Conservation (phyloP, 2,888 invertebrate genomes). For the Clunio marinus region DNA sequence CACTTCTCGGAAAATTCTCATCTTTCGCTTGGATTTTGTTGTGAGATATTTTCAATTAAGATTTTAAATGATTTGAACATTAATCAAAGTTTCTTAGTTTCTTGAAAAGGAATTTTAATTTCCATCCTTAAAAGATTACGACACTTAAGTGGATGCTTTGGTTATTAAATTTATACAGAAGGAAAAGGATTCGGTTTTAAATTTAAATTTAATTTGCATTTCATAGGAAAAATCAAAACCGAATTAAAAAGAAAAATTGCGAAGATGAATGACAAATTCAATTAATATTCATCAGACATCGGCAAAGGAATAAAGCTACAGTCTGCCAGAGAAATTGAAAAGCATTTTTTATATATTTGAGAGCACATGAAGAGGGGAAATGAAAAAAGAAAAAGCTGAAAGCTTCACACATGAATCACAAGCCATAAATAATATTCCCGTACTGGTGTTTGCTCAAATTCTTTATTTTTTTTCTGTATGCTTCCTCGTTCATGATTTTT, state of each 20-base stretch:
- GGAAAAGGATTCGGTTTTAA: not conserved
- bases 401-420: constrained; percentile 14
- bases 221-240: constrained; percentile 12
- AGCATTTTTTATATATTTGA: too few relatives aligned
- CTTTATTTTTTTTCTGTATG: not conserved
- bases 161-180: not conserved
- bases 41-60: not conserved
- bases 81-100: not conserved
- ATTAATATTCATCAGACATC: constrained; percentile 34
- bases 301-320: not conserved
- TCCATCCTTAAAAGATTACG: too few relatives aligned
- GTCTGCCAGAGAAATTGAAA: too few relatives aligned
- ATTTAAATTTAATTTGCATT: constrained; percentile 11
- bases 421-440: constrained; percentile 29
- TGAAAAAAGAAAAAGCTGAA: constrained; percentile 1
- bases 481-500: not conserved
- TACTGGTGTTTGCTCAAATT: constrained; percentile 21
- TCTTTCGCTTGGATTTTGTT: not conserved
- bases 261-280: constrained; percentile 30
- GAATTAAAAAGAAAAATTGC: constrained; percentile 3
- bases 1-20: too few relatives aligned
- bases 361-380: constrained; percentile 1
- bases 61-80: not conserved
- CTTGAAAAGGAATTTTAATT: not conserved
- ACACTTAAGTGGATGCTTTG: too few relatives aligned